Base-by-base conservation (phyloP, 2,888 invertebrate genomes). In the Carpatolechia fugitivella region DNA sequence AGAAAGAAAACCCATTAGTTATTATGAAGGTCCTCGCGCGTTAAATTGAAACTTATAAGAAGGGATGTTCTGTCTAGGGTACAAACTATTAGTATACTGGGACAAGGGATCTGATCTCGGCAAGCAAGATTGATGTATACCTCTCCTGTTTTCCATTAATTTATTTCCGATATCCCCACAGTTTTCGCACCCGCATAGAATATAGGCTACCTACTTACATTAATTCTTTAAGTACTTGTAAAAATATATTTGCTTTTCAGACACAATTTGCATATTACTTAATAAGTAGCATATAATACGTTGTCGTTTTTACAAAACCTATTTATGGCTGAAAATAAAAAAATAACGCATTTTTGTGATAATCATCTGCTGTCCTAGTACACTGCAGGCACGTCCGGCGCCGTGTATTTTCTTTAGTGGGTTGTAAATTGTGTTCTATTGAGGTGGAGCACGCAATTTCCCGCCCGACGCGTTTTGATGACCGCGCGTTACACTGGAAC, bases 391-490 rank as follows among this genome's bases (percentile, higher is more conserved):
- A 10, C 11, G 18, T 41, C 44, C 24, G 14, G 44, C 29, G 13
- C 29, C 29, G 44, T 24, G 44, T 44, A 44, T 29, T 44, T 44
- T 44, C 44, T 44, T 44, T 13, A 44, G 24, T 44, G 44, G 44
- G 44, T 49, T 35, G 18, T 18, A 44, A 31, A 52, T 52, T 52
- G 31, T 52, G 52, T 24, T 44, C 16, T 46, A 52, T 52, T 52
- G 44, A 44, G 38, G 41, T 46, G 33, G 16, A 52, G 52, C 52
- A 52, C 44, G 52, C 52, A 33, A 52, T 33, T 44, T 52, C 18
- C 20, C 35, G 35, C 14, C 16, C 11, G 35, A 13, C 35, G 35
- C 35, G 35, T 49, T 49, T 49, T 49, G 18, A 49, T 10, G 49
- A 30, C 18, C 33, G 18, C 6, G 35, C 35, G 49, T 20, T 13